Percentiles rank a stretch among this genome's conserved stretches.
These are phyloP conservation scores for Lagodon rhomboides DNA, from an alignment of 2,797 vertebrate genomes.

Conservation along the genomic window DNA sequence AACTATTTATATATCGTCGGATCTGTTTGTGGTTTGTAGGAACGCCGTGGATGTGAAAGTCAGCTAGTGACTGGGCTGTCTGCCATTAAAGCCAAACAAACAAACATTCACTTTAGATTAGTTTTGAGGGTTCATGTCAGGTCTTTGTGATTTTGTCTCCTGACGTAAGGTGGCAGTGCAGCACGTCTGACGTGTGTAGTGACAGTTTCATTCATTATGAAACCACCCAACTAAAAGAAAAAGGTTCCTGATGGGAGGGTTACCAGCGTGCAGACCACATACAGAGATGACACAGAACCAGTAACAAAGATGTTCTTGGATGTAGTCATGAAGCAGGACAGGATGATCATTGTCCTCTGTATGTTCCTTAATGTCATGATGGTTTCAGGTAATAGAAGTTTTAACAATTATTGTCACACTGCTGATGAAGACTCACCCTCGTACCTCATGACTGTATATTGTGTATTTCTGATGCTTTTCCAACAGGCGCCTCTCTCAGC, in stretches of 20 bases:
- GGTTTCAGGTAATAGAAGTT: conserved; percentile 38
- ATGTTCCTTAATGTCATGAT: conserved; percentile 1
- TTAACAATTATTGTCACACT: not conserved
- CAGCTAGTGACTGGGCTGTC: too few relatives aligned
- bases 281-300: not conserved
- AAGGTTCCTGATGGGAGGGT: conserved; percentile 1
- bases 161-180: conserved; percentile 2
- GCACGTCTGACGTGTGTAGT: not conserved
- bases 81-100: too few relatives aligned
- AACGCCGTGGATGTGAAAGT: too few relatives aligned
- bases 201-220: not conserved
- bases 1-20: too few relatives aligned
- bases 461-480: not conserved
- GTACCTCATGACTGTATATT: not conserved
- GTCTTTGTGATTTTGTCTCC: not conserved
- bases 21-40: too few relatives aligned
- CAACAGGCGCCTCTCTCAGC: conserved; percentile 45
- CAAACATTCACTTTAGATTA: too few relatives aligned
- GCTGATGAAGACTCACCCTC: not conserved
- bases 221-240: not conserved
- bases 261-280: not conserved
- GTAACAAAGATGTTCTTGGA: not conserved
- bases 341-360: conserved; percentile 15
- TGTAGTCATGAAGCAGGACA: not conserved
- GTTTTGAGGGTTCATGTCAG: not conserved